Base-by-base conservation (phyloP, 2,797 vertebrate genomes). In the Diceros bicornis region DNA sequence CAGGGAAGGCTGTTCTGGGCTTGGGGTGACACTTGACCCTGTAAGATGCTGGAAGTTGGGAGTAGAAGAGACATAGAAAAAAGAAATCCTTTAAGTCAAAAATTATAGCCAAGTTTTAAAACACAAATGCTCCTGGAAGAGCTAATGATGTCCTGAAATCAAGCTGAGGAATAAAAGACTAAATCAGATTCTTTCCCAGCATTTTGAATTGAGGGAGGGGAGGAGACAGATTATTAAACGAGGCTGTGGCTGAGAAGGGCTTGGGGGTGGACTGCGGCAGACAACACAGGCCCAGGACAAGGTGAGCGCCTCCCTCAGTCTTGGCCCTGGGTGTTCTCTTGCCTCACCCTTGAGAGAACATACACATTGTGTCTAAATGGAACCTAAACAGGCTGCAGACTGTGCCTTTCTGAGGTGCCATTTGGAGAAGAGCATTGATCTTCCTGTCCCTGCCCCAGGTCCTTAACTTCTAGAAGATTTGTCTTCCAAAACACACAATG, bases 271-370 rank as follows among this genome's bases (percentile, higher is more conserved):
- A 13, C 7, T 1, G 9, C 17, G 37, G 2, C 11, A 27, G 21
- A 61, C n/a, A 47, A 12, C 20, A 5, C 0, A 0, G 9, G 32
- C 18, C 44, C 21, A 5, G 57, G 32, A 7, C 3, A 0, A 4
- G 16, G 59, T 7, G 1, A 5, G 20, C 1, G 0, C 50, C 2
- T 0, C 64, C 64, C n/a, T 12, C 57, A 3, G 2, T 32, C 50
- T n/a, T 2, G 23, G 61, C 64, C 12, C 0, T 2, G 1, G 71
- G 2, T 1, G 0, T 29, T 52, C 23, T 29, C 16, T 16, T 3
- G 44, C 52, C 41, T 78, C 75, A 20, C 25, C 41, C 4, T 21
- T 0, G 14, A 52, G n/a, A 77, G 25, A 62, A 66, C 14, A n/a
- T 1, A 9, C 2, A 3, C 2, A 0, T 27, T 68, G 71, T 52